These are phyloP conservation scores for Chionodraco myersi DNA, from an alignment of 2,113 vertebrate genomes.

Conservation along the genomic window DNA sequence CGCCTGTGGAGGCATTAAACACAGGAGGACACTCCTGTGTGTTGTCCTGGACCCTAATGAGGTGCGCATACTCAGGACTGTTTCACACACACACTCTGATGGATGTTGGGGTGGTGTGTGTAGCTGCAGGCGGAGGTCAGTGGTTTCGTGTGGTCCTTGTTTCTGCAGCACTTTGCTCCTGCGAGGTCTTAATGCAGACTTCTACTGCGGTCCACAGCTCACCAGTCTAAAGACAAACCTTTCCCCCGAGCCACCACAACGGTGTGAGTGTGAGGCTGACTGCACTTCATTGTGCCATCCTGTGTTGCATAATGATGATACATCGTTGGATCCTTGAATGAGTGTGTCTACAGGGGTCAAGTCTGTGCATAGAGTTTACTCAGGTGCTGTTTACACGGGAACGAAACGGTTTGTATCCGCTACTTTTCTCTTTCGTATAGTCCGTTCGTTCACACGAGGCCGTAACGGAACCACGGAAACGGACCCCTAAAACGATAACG, in stretches of 20 bases:
- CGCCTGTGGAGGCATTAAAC: neutral
- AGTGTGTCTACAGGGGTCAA: neutral
- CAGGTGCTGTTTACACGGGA: too few relatives aligned
- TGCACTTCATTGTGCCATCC: neutral
- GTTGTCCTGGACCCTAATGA: conserved; percentile 13
- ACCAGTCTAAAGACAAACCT: conserved; percentile 25
- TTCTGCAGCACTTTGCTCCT: conserved; percentile 41
- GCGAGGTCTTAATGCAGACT: conserved; percentile 52
- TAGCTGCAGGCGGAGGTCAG: conserved; percentile 20
- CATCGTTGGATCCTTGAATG: neutral
- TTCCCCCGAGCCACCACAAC: conserved; percentile 1
- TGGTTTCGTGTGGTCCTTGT: conserved; percentile 10
- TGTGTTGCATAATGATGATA: neutral
- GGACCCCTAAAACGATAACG: too few relatives aligned
- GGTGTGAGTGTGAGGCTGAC: neutral
- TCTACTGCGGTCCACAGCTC: conserved; percentile 18
- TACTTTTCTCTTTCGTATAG: too few relatives aligned
- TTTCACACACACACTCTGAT: conserved; percentile 54
- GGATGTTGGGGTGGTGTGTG: conserved; percentile 13
- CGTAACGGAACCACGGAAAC: too few relatives aligned
- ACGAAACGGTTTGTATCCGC: too few relatives aligned
- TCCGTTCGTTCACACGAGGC: too few relatives aligned
- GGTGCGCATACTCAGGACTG: neutral
- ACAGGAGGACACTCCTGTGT: neutral
- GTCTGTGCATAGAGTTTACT: neutral